These are phyloP conservation scores for Monodelphis domestica DNA, from an alignment of 2,797 vertebrate species.

Conservation along the genomic window DNA sequence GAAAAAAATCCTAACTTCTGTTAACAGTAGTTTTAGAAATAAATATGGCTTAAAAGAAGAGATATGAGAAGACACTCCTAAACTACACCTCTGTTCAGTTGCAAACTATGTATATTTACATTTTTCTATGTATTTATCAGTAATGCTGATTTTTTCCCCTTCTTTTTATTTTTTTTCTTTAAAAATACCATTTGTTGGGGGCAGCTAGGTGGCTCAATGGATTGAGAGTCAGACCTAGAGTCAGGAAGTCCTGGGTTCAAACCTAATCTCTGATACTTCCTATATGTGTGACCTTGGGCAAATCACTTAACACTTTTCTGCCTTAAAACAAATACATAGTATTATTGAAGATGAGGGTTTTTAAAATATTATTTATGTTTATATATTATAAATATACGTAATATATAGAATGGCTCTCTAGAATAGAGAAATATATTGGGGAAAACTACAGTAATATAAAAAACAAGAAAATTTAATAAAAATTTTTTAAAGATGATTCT, in stretches of 20 bases:
- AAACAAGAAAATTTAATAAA: not conserved
- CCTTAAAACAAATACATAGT: too few species aligned
- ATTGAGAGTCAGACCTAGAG: too few species aligned
- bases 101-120: not conserved
- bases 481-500: not conserved
- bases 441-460: not conserved
- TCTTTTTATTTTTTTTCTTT: not conserved
- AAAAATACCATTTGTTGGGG: not conserved
- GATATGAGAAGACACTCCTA: not conserved
- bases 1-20: slow-evolving; percentile 43
- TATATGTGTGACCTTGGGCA: too few species aligned
- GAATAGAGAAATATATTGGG: not conserved
- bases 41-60: not conserved
- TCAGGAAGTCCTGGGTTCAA: too few species aligned
- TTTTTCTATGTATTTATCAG: not conserved
- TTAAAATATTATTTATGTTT: too few species aligned
- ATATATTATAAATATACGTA: too few species aligned
- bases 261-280: too few species aligned
- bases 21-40: slow-evolving; percentile 3
- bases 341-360: too few species aligned
- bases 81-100: not conserved
- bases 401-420: not conserved
- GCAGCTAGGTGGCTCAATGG: too few species aligned
- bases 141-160: not conserved
- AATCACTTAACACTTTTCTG: too few species aligned